phyloP scores from a whole-genome alignment of 2,797 vertebrate species.

The Pangasius krempfi region DNA sequence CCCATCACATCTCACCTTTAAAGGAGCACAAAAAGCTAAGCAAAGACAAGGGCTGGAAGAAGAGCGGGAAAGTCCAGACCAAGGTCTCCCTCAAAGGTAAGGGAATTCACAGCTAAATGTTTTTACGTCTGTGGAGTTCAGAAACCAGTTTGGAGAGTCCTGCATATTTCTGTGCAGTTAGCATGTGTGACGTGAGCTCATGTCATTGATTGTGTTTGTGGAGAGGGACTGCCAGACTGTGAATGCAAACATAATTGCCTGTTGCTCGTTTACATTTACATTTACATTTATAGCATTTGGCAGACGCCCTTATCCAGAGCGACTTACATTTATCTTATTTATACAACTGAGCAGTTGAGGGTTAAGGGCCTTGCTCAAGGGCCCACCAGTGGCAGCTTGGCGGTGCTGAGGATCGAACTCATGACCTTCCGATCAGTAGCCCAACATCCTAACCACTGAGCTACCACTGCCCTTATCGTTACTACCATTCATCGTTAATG shows the following conservation, averaged over 20 bases:
- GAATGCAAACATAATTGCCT: conserved; percentile 67
- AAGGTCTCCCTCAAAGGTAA: conserved; percentile 92
- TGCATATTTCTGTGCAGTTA: conserved; percentile 22
- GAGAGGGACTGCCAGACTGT: conserved; percentile 57
- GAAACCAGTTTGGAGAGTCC: conserved; percentile 17
- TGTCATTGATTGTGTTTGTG: conserved; percentile 29
- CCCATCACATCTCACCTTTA: conserved; percentile 86
- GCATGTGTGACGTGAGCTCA: background rate
- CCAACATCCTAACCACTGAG: too few species aligned
- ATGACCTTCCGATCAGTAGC: too few species aligned
- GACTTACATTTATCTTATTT: too few species aligned
- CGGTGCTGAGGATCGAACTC: too few species aligned
- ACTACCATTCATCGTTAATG: too few species aligned
- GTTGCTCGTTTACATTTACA: too few species aligned
- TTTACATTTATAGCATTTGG: too few species aligned
- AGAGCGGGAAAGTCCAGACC: conserved; percentile 80
- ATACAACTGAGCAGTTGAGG: too few species aligned
- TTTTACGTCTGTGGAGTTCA: background rate
- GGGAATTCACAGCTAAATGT: background rate
- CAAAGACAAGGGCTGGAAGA: conserved; percentile 92
- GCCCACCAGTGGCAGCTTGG: too few species aligned
- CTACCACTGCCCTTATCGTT: too few species aligned
- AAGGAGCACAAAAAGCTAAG: conserved; percentile 86
- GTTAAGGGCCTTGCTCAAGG: too few species aligned
- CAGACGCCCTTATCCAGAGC: too few species aligned